Conservation (phyloP, 2,888 invertebrate genomes). For the Hymenopus coronatus region DNA sequence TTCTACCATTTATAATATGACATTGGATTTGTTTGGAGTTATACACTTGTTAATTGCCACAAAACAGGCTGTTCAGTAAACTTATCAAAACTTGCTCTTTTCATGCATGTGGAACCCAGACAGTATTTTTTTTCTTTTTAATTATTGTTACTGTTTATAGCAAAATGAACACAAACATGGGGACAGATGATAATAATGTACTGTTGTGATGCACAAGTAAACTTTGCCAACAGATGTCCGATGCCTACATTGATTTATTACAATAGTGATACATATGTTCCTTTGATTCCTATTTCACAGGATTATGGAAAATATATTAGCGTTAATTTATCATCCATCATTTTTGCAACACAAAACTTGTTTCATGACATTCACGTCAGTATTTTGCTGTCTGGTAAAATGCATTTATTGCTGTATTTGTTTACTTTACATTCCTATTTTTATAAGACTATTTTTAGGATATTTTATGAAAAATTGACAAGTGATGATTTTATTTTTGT, state of each 20-base stretch:
- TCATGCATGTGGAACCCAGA: too few species aligned
- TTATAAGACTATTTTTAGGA: neutral
- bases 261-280: neutral
- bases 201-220: too few species aligned
- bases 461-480: neutral
- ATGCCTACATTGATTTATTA: neutral
- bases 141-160: too few species aligned
- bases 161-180: too few species aligned
- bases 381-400: neutral
- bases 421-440: neutral
- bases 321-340: neutral
- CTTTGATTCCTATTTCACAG: neutral
- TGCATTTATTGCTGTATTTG: neutral
- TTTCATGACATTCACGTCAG: neutral
- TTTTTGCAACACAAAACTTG: neutral
- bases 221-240: too few species aligned
- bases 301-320: neutral
- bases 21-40: too few species aligned
- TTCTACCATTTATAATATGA: too few species aligned
- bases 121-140: too few species aligned
- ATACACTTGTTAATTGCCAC: too few species aligned
- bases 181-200: too few species aligned
- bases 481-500: neutral
- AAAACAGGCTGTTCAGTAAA: too few species aligned
- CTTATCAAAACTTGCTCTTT: too few species aligned